Conservation (phyloP, 1,140 invertebrate species). For the Drosophila mauritiana region DNA sequence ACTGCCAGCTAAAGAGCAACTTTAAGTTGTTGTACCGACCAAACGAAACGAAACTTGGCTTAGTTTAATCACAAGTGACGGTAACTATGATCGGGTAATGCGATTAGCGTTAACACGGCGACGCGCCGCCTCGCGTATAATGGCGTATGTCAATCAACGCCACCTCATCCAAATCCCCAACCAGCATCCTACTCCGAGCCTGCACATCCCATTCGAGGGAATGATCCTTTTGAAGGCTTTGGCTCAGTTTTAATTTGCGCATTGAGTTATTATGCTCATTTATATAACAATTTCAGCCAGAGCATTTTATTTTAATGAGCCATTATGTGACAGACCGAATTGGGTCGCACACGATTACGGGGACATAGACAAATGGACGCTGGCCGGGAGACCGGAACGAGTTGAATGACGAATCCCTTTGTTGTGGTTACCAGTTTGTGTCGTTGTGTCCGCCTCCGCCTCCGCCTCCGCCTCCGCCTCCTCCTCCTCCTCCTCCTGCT, state of each 20-base stretch:
- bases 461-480: not conserved
- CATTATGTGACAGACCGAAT: slow-evolving; percentile 65
- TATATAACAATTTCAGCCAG: slow-evolving; percentile 60
- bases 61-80: slow-evolving; percentile 65
- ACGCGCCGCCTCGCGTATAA: slow-evolving; percentile 28
- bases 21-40: slow-evolving; percentile 18
- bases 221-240: slow-evolving; percentile 43
- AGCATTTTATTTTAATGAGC: slow-evolving; percentile 72
- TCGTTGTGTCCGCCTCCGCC: not conserved
- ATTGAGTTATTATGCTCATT: slow-evolving; percentile 70
- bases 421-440: slow-evolving; percentile 49
- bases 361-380: slow-evolving; percentile 30
- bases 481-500: not conserved
- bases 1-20: slow-evolving; percentile 15
- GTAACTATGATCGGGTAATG: slow-evolving; percentile 75
- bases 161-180: not conserved
- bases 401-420: slow-evolving; percentile 69
- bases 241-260: slow-evolving; percentile 75
- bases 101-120: slow-evolving; percentile 54
- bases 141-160: slow-evolving; percentile 23
- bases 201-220: slow-evolving; percentile 2
- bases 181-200: not conserved
- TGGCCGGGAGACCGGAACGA: slow-evolving; percentile 11
- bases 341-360: slow-evolving; percentile 36
- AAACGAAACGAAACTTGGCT: slow-evolving; percentile 8